phyloP scores from a whole-genome alignment of 2,797 vertebrate genomes.

The Tragopan temminckii region DNA sequence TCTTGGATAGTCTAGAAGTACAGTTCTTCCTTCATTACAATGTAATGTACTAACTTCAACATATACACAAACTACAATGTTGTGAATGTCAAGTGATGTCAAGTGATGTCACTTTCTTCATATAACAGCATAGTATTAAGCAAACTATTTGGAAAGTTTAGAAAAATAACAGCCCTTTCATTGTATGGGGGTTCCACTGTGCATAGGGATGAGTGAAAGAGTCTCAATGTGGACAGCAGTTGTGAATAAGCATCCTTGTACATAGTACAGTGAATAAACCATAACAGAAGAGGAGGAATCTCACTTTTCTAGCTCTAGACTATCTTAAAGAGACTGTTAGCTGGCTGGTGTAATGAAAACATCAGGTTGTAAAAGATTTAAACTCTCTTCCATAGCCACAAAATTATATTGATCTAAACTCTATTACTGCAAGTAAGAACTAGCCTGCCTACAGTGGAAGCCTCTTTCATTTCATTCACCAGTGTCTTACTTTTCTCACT shows the following conservation, averaged over 20 bases:
- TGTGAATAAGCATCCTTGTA: neutral
- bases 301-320: neutral
- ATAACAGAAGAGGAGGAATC: neutral
- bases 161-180: neutral
- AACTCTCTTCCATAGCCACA: neutral
- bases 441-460: neutral
- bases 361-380: neutral
- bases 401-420: neutral
- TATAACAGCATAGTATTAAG: neutral
- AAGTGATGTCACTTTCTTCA: neutral
- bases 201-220: neutral
- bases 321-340: neutral
- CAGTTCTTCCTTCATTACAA: neutral
- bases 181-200: neutral
- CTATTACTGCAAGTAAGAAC: neutral
- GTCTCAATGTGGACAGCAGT: neutral
- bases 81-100: neutral
- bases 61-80: neutral
- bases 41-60: neutral
- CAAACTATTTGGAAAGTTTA: neutral
- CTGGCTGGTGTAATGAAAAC: neutral
- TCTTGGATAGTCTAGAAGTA: neutral
- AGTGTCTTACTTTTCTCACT: neutral
- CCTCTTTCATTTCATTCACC: neutral
- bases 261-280: neutral